Conservation (phyloP, 1,140 invertebrate species). For the Pseudomyrmex gracilis region DNA sequence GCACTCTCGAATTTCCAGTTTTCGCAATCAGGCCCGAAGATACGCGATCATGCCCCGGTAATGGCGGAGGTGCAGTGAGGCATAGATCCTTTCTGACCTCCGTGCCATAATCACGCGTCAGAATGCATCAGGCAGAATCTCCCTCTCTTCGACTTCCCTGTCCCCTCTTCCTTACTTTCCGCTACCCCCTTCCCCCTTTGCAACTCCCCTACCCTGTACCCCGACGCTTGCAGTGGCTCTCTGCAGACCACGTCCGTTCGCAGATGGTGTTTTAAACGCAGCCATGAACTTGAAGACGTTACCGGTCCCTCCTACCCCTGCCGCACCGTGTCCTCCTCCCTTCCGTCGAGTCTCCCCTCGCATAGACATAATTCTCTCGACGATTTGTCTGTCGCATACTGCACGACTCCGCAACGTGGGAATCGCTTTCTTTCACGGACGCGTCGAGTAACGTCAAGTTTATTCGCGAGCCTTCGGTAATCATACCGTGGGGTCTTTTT, state of each 20-base stretch:
- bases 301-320: conserved; percentile 30
- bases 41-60: conserved; percentile 69
- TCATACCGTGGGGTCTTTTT: conserved; percentile 57
- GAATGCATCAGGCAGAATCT: conserved; percentile 69
- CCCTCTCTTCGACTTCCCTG: conserved; percentile 34
- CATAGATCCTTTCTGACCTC: conserved; percentile 75
- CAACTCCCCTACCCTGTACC: conserved; percentile 21
- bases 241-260: conserved; percentile 66
- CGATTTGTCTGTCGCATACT: conserved; percentile 64
- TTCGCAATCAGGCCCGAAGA: conserved; percentile 60
- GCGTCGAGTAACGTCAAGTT: conserved; percentile 58
- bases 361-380: conserved; percentile 53
- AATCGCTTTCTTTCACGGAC: conserved; percentile 67
- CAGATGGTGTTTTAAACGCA: conserved; percentile 71
- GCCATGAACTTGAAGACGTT: conserved; percentile 72
- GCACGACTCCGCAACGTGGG: conserved; percentile 64
- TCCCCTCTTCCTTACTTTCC: conserved; percentile 4
- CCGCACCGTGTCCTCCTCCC: conserved; percentile 27
- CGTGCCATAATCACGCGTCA: conserved; percentile 75
- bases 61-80: conserved; percentile 75
- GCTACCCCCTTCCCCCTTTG: conserved; percentile 28
- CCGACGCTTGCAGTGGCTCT: conserved; percentile 29
- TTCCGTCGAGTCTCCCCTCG: conserved; percentile 53
- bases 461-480: conserved; percentile 57
- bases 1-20: conserved; percentile 63